phyloP scores from a whole-genome alignment of 2,888 invertebrate genomes.

The Philereme transversata region DNA sequence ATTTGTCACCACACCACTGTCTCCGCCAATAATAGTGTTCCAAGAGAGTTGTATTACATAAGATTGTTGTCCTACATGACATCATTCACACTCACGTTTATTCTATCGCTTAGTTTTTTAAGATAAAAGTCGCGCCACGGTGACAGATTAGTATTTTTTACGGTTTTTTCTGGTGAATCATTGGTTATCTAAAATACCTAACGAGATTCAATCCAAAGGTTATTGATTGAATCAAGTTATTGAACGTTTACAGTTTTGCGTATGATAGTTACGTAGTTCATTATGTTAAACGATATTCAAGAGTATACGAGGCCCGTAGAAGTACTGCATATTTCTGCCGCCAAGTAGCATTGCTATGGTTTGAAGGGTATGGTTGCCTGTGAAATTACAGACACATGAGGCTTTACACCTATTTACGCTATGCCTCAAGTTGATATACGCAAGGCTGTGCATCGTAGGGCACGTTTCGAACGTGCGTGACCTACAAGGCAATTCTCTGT shows the following conservation, averaged over 20 bases:
- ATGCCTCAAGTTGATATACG: no score
- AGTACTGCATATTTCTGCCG: no score
- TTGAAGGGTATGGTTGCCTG: no score
- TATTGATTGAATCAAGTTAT: constrained; percentile 4
- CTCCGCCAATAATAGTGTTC: constrained; percentile 11
- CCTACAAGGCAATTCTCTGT: no score
- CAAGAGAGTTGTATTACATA: constrained; percentile 12
- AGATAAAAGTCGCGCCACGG: background rate
- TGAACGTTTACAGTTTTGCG: background rate
- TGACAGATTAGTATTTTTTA: background rate
- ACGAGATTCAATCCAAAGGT: constrained; percentile 5
- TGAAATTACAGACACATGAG: no score
- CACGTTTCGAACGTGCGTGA: no score
- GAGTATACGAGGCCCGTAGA: no score
- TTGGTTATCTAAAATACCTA: constrained; percentile 5
- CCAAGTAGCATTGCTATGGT: no score
- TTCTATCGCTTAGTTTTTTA: constrained; percentile 13
- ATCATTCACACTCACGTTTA: constrained; percentile 1
- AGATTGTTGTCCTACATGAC: constrained; percentile 12
- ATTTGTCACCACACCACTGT: constrained; percentile 17
- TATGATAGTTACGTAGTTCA: no score
- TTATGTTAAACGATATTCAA: no score
- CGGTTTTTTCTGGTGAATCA: constrained; percentile 2
- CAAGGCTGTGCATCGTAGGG: no score
- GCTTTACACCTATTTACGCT: no score